Base-by-base conservation (phyloP, 1,140 invertebrate species). In the Heliothis virescens region DNA sequence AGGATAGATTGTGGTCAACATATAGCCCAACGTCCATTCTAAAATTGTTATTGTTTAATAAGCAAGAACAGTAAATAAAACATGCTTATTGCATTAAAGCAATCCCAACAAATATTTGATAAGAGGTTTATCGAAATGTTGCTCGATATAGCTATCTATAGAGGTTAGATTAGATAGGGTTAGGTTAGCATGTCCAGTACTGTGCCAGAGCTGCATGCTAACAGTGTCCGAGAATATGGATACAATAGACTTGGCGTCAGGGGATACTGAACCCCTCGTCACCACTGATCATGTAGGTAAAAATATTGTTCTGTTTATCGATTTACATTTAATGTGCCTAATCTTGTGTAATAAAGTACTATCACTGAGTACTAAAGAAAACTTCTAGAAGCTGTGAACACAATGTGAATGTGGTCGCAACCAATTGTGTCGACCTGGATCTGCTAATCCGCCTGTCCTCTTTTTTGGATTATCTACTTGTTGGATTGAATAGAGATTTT, bases 251-350 rank as follows among this genome's bases (percentile, higher is more conserved):
- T 9, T 71, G 10, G 67, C 29, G 1, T 13, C 18, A 0, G 67
- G 48, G 21, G 67, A 71, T 11, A 71, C 12, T 1, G 48, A 71
- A 12, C 67, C 67, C 48, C 67, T 71, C 67, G 48, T 71, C 67
- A 1, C 16, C 18, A 69, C 18, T 53, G 78, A 65, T n/a, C 11
- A 53, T 73, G 78, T 79, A 73, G 78, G 78, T 79, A 79, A 79
- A 73, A 57, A 47, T 41, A 48, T 63, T 26, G 18, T 79, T 21
- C 9, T 21, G 10, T 60, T 26, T 59, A 12, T 26, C 13, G 1
- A 53, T 5, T 1, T n/a, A n/a, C 2, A n/a, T n/a, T n/a, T 53
- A 53, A 1, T 53, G 15, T 53, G n/a, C n/a, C n/a, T n/a, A n/a
- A 53, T n/a, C 15, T n/a, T 53, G n/a, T 53, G 4, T 7, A n/a